phyloP scores from a whole-genome alignment of 2,888 invertebrate genomes.

The Anthophora plumipes region DNA sequence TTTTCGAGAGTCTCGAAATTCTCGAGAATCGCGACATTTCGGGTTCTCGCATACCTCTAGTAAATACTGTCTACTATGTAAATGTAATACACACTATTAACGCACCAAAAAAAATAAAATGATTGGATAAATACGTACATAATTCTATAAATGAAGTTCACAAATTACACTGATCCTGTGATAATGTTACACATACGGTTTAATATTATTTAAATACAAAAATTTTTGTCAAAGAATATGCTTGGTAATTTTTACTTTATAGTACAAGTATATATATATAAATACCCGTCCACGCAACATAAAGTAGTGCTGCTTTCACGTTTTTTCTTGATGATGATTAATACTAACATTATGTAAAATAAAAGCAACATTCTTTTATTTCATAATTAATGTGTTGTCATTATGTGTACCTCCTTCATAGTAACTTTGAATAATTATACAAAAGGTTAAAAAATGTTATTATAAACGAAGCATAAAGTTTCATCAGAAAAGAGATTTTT shows the following conservation, averaged over 20 bases:
- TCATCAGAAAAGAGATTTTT: not conserved
- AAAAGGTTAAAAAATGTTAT: conserved; percentile 12
- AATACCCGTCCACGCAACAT: not conserved
- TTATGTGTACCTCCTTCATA: conserved; percentile 25
- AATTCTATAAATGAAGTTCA: not conserved
- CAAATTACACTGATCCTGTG: not conserved
- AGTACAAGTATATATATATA: not conserved
- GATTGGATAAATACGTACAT: conserved; percentile 3
- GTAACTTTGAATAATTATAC: conserved; percentile 9
- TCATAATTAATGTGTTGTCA: not conserved
- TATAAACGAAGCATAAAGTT: conserved; percentile 12
- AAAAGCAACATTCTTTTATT: not conserved
- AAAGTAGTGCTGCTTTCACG: not conserved
- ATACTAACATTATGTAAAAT: not conserved
- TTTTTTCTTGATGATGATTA: not conserved
- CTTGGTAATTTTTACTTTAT: not conserved
- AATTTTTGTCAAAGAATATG: not conserved
- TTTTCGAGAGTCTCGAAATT: too few relatives aligned
- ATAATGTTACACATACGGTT: not conserved
- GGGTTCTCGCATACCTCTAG: too few relatives aligned
- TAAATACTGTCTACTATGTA: not conserved
- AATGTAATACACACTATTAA: conserved; percentile 20
- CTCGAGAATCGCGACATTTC: too few relatives aligned
- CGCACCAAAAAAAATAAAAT: conserved; percentile 12
- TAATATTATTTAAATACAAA: conserved; percentile 6